Base-by-base conservation (phyloP, 2,888 invertebrate species). In the Dryocosmus kuriphilus region DNA sequence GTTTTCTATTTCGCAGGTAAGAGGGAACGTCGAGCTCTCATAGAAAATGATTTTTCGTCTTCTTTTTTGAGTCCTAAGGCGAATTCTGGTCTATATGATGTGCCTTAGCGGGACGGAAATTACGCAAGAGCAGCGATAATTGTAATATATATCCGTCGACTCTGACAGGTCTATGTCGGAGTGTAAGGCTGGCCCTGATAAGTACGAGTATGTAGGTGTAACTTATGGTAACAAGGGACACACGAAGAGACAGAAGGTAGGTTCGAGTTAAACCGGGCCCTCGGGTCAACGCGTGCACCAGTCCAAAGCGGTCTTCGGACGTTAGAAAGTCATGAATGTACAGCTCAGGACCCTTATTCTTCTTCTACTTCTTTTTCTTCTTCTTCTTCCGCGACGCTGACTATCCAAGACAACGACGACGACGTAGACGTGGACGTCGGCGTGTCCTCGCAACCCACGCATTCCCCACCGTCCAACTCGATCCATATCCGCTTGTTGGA, bases 291-390 rank as follows among this genome's bases (percentile, higher is more conserved):
- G 80, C 78, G 77, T 82, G 82, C 79, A 81, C 80, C 80, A 82
- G 82, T 82, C 81, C 77, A 80, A 80, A 81, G 81, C 79, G 76
- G 79, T 83, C 79, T 82, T 63, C 75, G 82, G 85, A 89, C 86
- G 88, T 89, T 89, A 89, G 89, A 89, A 88, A 89, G 87, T 88
- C 85, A 86, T 84, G 86, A 88, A 87, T 88, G 82, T 60, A 27
- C 14, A 60, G 57, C 57, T 60, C 57, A 27, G 57, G 57, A n/a
- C n/a, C n/a, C 27, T 60, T 27, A 24, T 86, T 82, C 85, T 85
- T 88, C 88, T 88, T 87, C 85, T n/a, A n/a, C n/a, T n/a, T n/a
- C n/a, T n/a, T n/a, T n/a, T n/a, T n/a, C 27, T 60, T 27, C 57
- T 86, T 82, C 85, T 85, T 88, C 88, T 88, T 87, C 85, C 86